Evolutionary conservation across 2,797 vertebrate species (phyloP), one percentile per base, ranked within the genome.

Genomic region (Enteromius mattozi): DNA sequence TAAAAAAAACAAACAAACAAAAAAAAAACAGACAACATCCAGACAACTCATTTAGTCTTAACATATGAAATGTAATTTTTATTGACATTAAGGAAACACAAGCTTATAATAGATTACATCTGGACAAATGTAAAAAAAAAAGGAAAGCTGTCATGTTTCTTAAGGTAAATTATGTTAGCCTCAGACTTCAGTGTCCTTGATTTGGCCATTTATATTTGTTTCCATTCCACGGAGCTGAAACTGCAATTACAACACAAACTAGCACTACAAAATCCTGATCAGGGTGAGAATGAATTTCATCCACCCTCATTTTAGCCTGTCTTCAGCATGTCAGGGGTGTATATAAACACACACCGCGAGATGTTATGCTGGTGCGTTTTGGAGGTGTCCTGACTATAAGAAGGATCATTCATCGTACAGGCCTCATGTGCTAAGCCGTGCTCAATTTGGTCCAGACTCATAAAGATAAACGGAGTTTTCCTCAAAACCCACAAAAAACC

Each of bases 11-110:
- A 27, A 27, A 27, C 27, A 27, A 27, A 27, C 27, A 42, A 21
- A 33, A 9, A 33, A 9, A 12, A 1, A 30, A 7, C 10, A 10
- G 24, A 47, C 42, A 5, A 66, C 40, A 17, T 49, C 6, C 42
- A 72, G 13, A 33, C 68, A 42, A 9, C 37, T 42, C 5, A 12
- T 74, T 4, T 19, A 24, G 27, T 30, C 56, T 47, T 35, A 72
- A 94, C 93, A 94, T 89, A 90, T 86, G 68, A 92, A 88, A 86
- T 87, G 94, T 92, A 84, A 56, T 92, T 3, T 90, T 86, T 92
- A 87, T 89, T 77, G 42, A 91, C 85, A 91, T 86, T 90, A 90
- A 86, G 89, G 89, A 92, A 92, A 92, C 87, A 87, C 82, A 91
- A 88, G 90, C 91, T 87, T 90, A 90, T 80, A 84, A 78, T 71